These are phyloP conservation scores for Lycaena phlaeas DNA, from an alignment of 2,888 invertebrate genomes.

Conservation along the genomic window DNA sequence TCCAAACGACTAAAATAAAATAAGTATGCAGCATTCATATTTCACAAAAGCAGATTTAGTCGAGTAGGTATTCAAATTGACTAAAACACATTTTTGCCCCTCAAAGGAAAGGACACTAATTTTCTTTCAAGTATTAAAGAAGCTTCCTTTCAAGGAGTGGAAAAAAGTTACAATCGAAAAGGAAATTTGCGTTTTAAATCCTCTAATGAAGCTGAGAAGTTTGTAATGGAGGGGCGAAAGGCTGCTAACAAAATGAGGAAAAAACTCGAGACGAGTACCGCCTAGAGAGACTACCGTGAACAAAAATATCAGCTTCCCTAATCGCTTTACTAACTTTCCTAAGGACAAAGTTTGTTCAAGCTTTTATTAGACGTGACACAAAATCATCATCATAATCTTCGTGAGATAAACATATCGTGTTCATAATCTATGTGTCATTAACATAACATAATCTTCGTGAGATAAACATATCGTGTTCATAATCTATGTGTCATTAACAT, in stretches of 20 bases:
- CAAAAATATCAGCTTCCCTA: conserved; percentile 12
- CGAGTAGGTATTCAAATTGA: conserved; percentile 46
- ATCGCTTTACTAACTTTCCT: conserved; percentile 5
- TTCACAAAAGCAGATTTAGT: conserved; percentile 41
- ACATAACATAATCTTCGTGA: too few relatives aligned
- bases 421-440: too few relatives aligned
- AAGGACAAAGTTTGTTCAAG: conserved; percentile 4
- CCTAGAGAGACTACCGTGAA: conserved; percentile 12
- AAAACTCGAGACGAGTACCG: conserved; percentile 28
- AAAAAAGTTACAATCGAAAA: conserved; percentile 73
- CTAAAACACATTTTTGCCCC: conserved; percentile 56
- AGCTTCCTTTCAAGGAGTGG: conserved; percentile 68
- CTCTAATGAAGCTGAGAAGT: conserved; percentile 72
- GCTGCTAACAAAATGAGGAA: conserved; percentile 64
- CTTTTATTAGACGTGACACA: background rate
- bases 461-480: too few relatives aligned
- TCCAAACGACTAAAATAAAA: background rate
- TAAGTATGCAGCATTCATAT: conserved; percentile 1
- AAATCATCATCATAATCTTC: too few relatives aligned
- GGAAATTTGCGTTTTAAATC: conserved; percentile 74
- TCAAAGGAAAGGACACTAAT: conserved; percentile 69
- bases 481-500: too few relatives aligned
- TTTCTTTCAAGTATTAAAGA: conserved; percentile 68
- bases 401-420: too few relatives aligned
- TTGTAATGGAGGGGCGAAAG: conserved; percentile 70